Evolutionary conservation across 2,888 invertebrate species (phyloP).

Genomic region (Callinectes sapidus): DNA sequence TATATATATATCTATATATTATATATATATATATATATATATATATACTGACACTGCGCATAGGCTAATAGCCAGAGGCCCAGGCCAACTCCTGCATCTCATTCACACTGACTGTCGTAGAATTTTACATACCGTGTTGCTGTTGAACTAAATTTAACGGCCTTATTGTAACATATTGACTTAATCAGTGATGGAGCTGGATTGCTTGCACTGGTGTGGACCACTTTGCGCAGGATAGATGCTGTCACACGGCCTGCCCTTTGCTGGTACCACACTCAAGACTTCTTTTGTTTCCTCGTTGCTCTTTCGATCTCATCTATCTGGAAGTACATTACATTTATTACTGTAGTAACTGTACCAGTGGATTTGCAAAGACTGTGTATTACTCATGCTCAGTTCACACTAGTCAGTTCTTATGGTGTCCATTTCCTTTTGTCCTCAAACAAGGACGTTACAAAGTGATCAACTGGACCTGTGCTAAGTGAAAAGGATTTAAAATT

Average conservation of each 20-base stretch:
- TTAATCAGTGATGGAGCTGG: too few species aligned
- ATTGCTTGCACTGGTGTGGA: too few species aligned
- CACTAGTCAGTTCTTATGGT: slow-evolving; percentile 14
- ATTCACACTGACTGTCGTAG: too few species aligned
- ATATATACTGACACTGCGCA: too few species aligned
- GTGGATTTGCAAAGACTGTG: slow-evolving; percentile 7
- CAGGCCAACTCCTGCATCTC: too few species aligned
- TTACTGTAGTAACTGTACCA: slow-evolving; percentile 15
- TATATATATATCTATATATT: too few species aligned
- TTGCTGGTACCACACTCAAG: slow-evolving; percentile 10
- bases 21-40: too few species aligned
- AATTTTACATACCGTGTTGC: too few species aligned
- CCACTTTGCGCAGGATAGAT: too few species aligned
- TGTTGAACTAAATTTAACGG: too few species aligned
- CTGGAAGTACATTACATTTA: slow-evolving; percentile 5
- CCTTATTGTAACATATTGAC: too few species aligned
- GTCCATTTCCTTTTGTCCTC: not conserved
- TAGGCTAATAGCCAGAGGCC: too few species aligned
- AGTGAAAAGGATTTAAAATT: slow-evolving; percentile 1
- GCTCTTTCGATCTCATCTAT: slow-evolving; percentile 18
- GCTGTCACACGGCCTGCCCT: not conserved
- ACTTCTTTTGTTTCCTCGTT: slow-evolving; percentile 14
- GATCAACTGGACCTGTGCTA: slow-evolving; percentile 29
- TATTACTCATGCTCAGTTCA: not conserved
- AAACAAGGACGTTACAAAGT: slow-evolving; percentile 17